These are phyloP conservation scores for Anolis apletophallus DNA, from an alignment of 2,797 vertebrate species.

Conservation along the genomic window DNA sequence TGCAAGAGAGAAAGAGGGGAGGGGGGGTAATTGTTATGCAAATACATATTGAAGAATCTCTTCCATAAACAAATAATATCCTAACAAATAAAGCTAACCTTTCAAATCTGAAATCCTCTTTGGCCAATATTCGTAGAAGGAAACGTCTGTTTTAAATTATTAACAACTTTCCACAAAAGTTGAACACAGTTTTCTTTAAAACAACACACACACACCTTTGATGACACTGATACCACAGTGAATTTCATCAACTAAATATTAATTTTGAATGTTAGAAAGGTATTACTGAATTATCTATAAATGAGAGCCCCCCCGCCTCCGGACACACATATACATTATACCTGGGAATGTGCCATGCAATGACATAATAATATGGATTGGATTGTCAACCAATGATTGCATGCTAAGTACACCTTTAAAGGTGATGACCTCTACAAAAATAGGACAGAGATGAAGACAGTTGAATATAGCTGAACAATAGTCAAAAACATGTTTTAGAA, in stretches of 20 bases:
- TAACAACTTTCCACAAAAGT: conserved; percentile 51
- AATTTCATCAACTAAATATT: conserved; percentile 58
- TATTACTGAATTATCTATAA: conserved; percentile 48
- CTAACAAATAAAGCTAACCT: conserved; percentile 48
- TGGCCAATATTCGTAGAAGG: conserved; percentile 14
- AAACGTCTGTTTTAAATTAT: conserved; percentile 8
- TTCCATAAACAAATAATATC: conserved; percentile 1
- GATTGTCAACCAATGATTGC: conserved; percentile 47
- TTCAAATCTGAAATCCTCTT: conserved; percentile 45
- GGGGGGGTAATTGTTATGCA: background rate
- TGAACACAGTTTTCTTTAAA: conserved; percentile 31
- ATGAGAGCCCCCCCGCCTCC: background rate
- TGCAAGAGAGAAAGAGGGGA: conserved; percentile 8
- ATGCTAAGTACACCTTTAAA: conserved; percentile 52
- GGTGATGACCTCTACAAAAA: conserved; percentile 48
- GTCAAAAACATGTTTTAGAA: no score
- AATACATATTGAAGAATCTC: conserved; percentile 25
- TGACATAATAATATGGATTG: conserved; percentile 59
- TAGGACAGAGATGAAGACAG: conserved; percentile 21
- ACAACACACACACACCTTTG: conserved; percentile 27
- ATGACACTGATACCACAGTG: conserved; percentile 41
- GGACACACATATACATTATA: conserved; percentile 26
- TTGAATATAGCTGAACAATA: no score
- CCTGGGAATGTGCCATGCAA: conserved; percentile 46
- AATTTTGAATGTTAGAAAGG: conserved; percentile 51